A percentile compares a stretch with the other conserved stretches of the same genome.
Evolutionary conservation across 2,797 vertebrate species (phyloP).

Genomic region (Clarias fuscus): DNA sequence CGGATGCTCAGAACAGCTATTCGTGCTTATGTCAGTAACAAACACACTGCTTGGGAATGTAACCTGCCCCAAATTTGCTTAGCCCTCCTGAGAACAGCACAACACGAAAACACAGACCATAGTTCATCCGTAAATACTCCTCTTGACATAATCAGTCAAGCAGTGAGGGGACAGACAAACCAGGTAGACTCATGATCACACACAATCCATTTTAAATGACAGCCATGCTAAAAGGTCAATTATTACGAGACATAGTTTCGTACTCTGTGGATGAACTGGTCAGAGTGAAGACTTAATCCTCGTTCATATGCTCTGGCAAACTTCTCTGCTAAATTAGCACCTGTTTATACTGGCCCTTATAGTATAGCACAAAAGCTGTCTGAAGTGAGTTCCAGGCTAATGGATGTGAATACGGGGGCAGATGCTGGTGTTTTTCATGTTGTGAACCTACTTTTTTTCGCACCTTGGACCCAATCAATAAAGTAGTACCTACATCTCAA

Average conservation of each 20-base stretch:
- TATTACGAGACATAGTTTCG: not conserved
- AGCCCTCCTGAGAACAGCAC: conserved; percentile 1
- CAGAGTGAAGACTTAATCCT: not conserved
- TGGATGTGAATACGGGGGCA: not conserved
- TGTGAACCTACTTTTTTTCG: not conserved
- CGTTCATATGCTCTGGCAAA: conserved; percentile 17
- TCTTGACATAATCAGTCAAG: conserved; percentile 25
- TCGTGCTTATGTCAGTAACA: conserved; percentile 19
- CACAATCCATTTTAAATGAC: not conserved
- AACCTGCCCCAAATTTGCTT: conserved; percentile 36
- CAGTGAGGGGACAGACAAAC: not conserved
- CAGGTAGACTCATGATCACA: not conserved
- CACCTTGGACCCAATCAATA: fast-evolving
- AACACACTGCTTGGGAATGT: conserved; percentile 26
- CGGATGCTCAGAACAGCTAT: conserved; percentile 21
- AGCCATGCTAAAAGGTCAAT: not conserved
- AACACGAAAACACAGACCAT: not conserved
- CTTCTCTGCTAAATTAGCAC: conserved; percentile 26
- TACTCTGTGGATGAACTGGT: not conserved
- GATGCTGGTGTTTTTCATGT: conserved; percentile 1
- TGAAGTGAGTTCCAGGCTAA: not conserved
- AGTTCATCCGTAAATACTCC: conserved; percentile 21
- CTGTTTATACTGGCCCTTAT: not conserved
- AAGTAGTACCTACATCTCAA: not conserved
- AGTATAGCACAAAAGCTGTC: not conserved